Percentiles rank a stretch among this genome's conserved stretches.
phyloP scores from a whole-genome alignment of 2,888 invertebrate genomes.

The Ernsta delagoae region DNA sequence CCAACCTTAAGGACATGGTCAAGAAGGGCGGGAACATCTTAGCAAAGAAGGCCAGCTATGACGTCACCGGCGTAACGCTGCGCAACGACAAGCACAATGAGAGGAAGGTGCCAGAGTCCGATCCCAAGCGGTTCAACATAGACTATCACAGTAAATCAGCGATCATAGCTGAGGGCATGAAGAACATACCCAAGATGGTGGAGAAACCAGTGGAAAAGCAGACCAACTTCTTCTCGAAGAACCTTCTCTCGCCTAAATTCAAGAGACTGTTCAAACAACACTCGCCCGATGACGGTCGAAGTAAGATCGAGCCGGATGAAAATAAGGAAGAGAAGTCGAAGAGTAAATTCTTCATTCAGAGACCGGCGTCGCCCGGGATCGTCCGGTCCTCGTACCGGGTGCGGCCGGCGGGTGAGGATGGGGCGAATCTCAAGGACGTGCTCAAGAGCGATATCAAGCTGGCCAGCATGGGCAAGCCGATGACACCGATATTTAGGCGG shows the following conservation, averaged over 20 bases:
- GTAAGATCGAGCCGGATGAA: constrained; percentile 51
- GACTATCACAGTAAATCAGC: constrained; percentile 56
- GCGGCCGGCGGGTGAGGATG: constrained; percentile 53
- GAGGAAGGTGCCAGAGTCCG: constrained; percentile 58
- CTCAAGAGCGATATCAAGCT: too few species aligned
- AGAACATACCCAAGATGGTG: constrained; percentile 57
- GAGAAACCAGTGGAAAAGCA: constrained; percentile 53
- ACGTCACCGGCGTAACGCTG: constrained; percentile 59
- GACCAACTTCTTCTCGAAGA: constrained; percentile 68
- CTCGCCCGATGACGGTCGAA: constrained; percentile 57
- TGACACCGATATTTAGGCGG: constrained; percentile 77
- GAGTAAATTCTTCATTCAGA: constrained; percentile 75
- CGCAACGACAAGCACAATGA: constrained; percentile 47
- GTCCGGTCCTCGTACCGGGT: constrained; percentile 61
- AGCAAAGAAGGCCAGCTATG: constrained; percentile 63
- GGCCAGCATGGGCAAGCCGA: constrained; percentile 63
- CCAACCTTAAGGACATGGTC: constrained; percentile 52
- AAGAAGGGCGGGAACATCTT: constrained; percentile 59
- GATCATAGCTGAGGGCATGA: constrained; percentile 57
- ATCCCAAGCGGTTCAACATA: constrained; percentile 63
- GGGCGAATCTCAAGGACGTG: constrained; percentile 53
- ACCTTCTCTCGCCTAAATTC: constrained; percentile 73
- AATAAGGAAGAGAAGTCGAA: constrained; percentile 63
- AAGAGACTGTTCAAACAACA: constrained; percentile 72
- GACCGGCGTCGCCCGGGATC: constrained; percentile 62